phyloP scores from a whole-genome alignment of 2,797 vertebrate species.

The Lateolabrax maculatus region DNA sequence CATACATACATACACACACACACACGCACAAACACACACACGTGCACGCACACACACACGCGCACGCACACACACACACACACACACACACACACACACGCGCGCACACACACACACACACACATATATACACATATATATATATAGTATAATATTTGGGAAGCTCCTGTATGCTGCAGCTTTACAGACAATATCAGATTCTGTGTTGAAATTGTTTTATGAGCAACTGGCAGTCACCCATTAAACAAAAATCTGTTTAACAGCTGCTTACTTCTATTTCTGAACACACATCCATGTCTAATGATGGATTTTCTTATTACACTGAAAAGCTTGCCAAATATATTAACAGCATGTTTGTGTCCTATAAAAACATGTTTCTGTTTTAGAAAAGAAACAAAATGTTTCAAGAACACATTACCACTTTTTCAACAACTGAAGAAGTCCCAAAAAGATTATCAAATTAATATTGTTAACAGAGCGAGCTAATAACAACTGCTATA shows the following conservation, averaged over 20 bases:
- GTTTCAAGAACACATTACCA: not conserved
- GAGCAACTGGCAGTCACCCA: not conserved
- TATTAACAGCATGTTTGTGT: not conserved
- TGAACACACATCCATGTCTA: not conserved
- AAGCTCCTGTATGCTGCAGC: not conserved
- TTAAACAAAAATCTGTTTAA: conserved; percentile 3
- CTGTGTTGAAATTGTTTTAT: conserved; percentile 6
- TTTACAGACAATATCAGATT: not conserved
- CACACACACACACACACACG: too few relatives aligned
- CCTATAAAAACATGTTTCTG: not conserved
- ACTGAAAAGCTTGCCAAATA: not conserved
- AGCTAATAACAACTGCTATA: too few relatives aligned
- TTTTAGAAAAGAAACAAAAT: not conserved
- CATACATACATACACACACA: too few relatives aligned
- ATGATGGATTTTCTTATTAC: not conserved
- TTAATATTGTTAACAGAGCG: not conserved
- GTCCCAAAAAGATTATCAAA: not conserved
- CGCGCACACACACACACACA: too few relatives aligned
- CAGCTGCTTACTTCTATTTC: not conserved
- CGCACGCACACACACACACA: too few relatives aligned
- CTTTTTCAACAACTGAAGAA: not conserved
- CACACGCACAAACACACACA: too few relatives aligned
- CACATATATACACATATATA: too few relatives aligned
- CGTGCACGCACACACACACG: too few relatives aligned
- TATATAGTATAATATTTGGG: too few relatives aligned